Percentiles rank a stretch among this genome's conserved stretches.
These are phyloP conservation scores for Hydrolagus colliei DNA, from an alignment of 2,797 vertebrate genomes.

Conservation along the genomic window DNA sequence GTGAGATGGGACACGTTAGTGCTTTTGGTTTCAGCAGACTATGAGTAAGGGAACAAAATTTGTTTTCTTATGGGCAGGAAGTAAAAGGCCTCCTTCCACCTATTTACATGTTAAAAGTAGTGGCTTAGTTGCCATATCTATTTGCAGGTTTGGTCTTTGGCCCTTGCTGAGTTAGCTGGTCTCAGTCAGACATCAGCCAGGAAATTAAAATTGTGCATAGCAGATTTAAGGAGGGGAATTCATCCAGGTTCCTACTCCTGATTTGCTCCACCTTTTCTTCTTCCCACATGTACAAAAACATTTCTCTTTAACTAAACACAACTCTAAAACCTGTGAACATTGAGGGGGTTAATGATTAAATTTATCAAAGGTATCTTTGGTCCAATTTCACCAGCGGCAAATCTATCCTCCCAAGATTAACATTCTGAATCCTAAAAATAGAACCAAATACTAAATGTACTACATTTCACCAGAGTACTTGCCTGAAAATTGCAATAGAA, in stretches of 20 bases:
- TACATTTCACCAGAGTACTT: neutral
- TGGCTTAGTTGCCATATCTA: neutral
- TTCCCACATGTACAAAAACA: no score
- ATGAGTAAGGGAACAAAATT: neutral
- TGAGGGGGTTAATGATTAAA: no score
- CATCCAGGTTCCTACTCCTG: no score
- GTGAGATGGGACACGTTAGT: neutral
- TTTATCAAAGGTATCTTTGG: neutral
- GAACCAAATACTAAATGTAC: neutral
- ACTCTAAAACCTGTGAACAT: no score
- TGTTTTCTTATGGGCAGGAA: neutral
- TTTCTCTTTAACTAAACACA: no score
- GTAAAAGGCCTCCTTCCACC: neutral
- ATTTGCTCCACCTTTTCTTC: no score
- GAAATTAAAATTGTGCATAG: no score
- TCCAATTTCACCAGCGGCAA: neutral
- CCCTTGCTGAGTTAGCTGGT: no score
- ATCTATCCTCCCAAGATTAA: neutral
- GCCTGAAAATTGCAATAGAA: no score
- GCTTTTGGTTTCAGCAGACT: neutral
- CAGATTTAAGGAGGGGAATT: no score
- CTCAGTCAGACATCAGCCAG: no score
- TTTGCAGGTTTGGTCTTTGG: neutral
- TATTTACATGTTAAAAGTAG: neutral
- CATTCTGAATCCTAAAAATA: neutral